Conservation (phyloP, 2,888 invertebrate species). For the Nomada lathburiana region DNA sequence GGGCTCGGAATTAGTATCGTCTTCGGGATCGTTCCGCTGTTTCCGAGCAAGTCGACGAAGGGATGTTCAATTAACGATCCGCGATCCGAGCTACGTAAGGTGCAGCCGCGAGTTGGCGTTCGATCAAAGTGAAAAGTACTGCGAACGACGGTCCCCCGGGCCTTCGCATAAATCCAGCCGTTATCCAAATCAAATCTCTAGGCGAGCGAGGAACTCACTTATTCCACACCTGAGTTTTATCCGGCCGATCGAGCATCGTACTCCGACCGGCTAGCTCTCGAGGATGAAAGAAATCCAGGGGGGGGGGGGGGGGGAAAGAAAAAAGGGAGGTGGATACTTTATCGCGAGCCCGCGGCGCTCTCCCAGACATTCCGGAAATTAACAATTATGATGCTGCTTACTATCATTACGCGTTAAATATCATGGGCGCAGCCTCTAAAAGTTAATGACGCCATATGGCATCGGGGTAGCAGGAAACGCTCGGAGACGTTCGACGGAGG, state of each 20-base stretch:
- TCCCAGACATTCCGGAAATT: slow-evolving; percentile 50
- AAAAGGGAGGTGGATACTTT: not conserved
- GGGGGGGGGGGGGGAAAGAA: not conserved
- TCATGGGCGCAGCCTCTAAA: slow-evolving; percentile 36
- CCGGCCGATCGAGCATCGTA: slow-evolving; percentile 32
- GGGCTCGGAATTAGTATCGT: not conserved
- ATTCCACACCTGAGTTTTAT: slow-evolving; percentile 42
- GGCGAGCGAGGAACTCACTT: slow-evolving; percentile 39
- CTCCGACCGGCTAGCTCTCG: slow-evolving; percentile 16
- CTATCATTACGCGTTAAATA: slow-evolving; percentile 56
- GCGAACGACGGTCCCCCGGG: slow-evolving; percentile 31
- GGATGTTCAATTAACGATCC: not conserved
- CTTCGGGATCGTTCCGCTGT: not conserved
- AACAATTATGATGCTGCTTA: slow-evolving; percentile 43
- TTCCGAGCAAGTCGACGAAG: not conserved
- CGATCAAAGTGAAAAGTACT: not conserved
- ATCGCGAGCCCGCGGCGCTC: slow-evolving; percentile 27
- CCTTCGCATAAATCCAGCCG: slow-evolving; percentile 31
- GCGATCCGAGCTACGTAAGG: slow-evolving; percentile 13
- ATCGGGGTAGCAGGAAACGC: slow-evolving; percentile 14
- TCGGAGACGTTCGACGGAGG: not conserved
- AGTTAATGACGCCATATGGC: slow-evolving; percentile 44
- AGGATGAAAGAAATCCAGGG: not conserved
- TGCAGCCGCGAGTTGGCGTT: slow-evolving; percentile 1
- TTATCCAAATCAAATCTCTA: slow-evolving; percentile 47